Evolutionary conservation across 2,888 invertebrate genomes (phyloP), one percentile per base, ranked within the genome.

Genomic region (Pandemis heparana): DNA sequence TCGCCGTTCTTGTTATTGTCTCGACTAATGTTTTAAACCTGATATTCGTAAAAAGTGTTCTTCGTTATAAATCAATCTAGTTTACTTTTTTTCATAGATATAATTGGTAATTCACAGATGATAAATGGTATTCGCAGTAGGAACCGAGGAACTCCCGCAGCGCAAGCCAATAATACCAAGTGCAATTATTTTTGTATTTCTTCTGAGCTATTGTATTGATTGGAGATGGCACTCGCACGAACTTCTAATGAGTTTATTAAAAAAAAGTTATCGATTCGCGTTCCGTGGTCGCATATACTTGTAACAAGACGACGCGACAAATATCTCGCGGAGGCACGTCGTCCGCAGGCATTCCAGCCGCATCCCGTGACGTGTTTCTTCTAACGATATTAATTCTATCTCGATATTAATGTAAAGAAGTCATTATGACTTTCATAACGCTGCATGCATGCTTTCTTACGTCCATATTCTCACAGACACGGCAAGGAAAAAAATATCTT

Each of bases 391-490:
- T 72, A 65, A 73, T 68, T 56, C 67, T 53, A 59, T 56, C 67
- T 69, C 39, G 62, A 68, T 73, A 69, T 68, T 68, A 73, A 63
- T 69, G 68, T 63, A 43, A 72, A 71, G 59, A 71, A 73, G 73
- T 73, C 73, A 73, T 73, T 73, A 73, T 73, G 23, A 5, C 51
- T 5, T 23, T 56, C 12, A 14, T 12, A 61, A 68, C 73, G 39
- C 68, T 68, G 72, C 56, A 67, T 68, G 72, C 56, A 67, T 72
- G 66, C 38, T 56, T 68, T 63, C 56, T 62, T 53, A 32, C 43
- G 67, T 32, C 60, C 51, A 18, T 4, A 51, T 14, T 0, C 51
- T 16, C 7, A 16, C 7, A n/a, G 46, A 39, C 41, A 8, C 7
- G 9, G n/a, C 56, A 64, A 59, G 14, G 63, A 73, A 63, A 38